Base-by-base conservation (phyloP, 1,140 invertebrate genomes). In the Lasaia peninsularis region DNA sequence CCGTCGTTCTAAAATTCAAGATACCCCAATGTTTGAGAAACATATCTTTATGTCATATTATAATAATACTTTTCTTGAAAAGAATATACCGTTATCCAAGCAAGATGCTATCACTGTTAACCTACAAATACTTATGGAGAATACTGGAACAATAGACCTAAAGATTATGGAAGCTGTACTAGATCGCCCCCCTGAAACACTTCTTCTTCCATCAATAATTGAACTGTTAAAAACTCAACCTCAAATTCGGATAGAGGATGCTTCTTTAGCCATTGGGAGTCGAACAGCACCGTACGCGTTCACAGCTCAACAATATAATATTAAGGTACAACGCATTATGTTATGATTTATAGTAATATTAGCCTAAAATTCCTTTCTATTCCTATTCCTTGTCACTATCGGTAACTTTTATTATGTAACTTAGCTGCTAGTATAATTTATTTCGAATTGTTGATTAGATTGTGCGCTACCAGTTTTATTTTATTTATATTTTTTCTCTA, bases 11-110 rank as follows among this genome's bases (percentile, higher is more conserved):
- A 92, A 94, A 72, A 78, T 90, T 11, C 96, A 97, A 80, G 81
- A 93, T 14, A 62, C 93, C 9, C 97, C 96, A 7, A 94, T 94
- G 63, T 85, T 96, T 8, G 97, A 98, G 85, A 92, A 93, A 60
- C 98, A 96, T 73, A 88, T 89, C 10, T 98, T 98, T 75, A 88
- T 97, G 18, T 95, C 97, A 2, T 95, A 96, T 71, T 91, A 92
- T 59, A 92, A 92, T 71, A 75, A 85, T 56, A 74, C 89, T 0
- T 69, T 91, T 9, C 88, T 89, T 14, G 92, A 93, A 68, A 92
- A 94, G 75, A 83, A 90, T 0, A 88, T n/a, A 7, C 4, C 92
- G n/a, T 92, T 91, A 58, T 90, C 91, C 0, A 93, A 92, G 56
- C 64, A 91, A 0, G 91, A 93, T 55, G 94, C 94, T 3, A 73